phyloP scores from a whole-genome alignment of 37 sponge, comb jelly and placozoan species.

The Beroe ovata region DNA sequence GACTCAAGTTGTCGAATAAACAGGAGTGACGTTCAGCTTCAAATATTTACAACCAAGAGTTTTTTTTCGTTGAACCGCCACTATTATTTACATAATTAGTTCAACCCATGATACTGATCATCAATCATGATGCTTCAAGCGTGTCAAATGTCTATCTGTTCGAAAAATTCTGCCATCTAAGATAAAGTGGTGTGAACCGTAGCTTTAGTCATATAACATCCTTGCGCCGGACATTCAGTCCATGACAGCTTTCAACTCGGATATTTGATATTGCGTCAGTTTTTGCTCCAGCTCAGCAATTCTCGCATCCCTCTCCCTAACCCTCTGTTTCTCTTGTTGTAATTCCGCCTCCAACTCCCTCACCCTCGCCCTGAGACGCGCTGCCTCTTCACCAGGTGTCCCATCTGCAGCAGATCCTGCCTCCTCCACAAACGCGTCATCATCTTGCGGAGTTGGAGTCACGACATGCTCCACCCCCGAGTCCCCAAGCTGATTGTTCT shows the following conservation, averaged over 20 bases:
- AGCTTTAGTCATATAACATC: too few species aligned
- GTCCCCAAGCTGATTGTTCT: not conserved
- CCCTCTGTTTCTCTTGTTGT: not conserved
- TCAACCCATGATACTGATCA: too few species aligned
- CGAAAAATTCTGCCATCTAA: too few species aligned
- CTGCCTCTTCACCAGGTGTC: not conserved
- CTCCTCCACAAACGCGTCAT: not conserved
- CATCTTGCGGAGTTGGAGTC: not conserved
- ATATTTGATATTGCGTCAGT: conserved; percentile 19
- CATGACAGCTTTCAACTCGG: conserved; percentile 43
- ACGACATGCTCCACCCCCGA: not conserved
- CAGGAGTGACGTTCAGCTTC: too few species aligned
- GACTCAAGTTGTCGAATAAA: too few species aligned
- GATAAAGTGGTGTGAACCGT: too few species aligned
- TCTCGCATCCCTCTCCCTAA: not conserved
- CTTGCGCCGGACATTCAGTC: too few species aligned
- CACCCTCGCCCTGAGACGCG: not conserved
- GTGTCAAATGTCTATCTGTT: too few species aligned
- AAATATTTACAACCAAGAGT: too few species aligned
- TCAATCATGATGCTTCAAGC: too few species aligned
- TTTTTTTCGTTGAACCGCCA: too few species aligned
- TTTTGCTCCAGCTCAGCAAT: conserved; percentile 64
- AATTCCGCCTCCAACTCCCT: conserved; percentile 39
- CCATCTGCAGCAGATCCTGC: not conserved
- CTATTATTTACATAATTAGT: too few species aligned